Base-by-base conservation (phyloP, 2,797 vertebrate species). In the Paramormyrops hopkinsi region DNA sequence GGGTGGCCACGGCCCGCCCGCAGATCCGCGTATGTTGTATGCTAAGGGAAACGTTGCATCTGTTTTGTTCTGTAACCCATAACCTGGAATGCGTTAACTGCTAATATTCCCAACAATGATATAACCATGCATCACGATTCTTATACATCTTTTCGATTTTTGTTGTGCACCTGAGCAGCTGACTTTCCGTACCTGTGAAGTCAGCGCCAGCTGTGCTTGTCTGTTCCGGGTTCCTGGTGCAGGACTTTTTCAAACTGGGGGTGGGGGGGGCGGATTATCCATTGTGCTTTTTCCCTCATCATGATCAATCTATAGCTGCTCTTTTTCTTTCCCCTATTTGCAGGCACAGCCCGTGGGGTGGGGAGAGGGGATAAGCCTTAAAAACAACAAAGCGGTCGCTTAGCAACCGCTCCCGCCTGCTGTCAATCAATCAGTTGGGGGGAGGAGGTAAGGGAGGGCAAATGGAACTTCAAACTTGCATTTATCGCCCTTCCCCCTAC, bases 331-430 rank as follows among this genome's bases (percentile, higher is more conserved):
- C 54, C 56, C 37, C 54, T 59, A 37, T 87, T 87, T 59, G 33
- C 86, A 41, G 37, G 86, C 51, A 59, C 6, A 17, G 86, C 53
- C 51, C 7, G 37, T 59, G 86, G 53, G 84, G 86, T 37, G 51
- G 85, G 85, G 29, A 56, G 53, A 62, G 86, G 86, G 86, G 54
- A 46, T 87, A 87, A 59, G 86, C 86, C 33, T 87, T 59, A 87
- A 87, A 87, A 87, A 87, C 50, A 83, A 89, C 50, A 89, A 89
- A 89, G 48, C 73, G 53, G 73, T 83, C n/a, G 59, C 88, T 33
- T 83, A 84, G 88, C 88, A 88, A 89, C 73, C 14, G 8, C 88
- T 89, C 53, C 19, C 12, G 33, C 88, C 88, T 84, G 76, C 76
- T 89, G 88, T 89, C 88, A 89, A 46, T 84, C 76, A 82, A 37